Conservation (phyloP, 2,797 vertebrate genomes). For the Dromococcyx pavoninus region DNA sequence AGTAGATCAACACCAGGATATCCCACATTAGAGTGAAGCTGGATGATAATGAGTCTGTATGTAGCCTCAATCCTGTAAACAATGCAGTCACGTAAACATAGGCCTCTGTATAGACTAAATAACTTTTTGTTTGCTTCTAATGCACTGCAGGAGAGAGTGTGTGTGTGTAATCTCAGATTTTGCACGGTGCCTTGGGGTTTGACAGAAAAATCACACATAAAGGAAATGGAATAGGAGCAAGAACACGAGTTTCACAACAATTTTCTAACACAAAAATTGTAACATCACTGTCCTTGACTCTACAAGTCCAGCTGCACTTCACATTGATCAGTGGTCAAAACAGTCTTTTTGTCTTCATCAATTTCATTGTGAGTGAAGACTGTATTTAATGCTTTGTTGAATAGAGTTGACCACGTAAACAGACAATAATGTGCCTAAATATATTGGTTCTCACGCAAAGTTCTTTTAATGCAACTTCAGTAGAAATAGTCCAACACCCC, state of each 20-base stretch:
- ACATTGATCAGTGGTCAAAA: neutral
- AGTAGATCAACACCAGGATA: neutral
- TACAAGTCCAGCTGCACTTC: neutral
- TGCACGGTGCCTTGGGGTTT: neutral
- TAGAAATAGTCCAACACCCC: neutral
- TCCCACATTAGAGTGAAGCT: neutral
- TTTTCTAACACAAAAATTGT: fast-evolving
- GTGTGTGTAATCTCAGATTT: neutral
- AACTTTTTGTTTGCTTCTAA: neutral
- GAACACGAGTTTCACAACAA: neutral
- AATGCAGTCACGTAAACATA: neutral
- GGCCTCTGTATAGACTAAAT: neutral
- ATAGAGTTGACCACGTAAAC: neutral
- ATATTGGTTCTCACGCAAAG: neutral
- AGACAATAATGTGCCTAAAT: neutral
- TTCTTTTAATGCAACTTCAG: neutral
- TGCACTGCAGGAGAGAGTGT: neutral
- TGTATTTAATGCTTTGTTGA: neutral
- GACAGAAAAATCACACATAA: neutral
- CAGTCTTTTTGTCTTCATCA: neutral
- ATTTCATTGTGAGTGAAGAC: neutral
- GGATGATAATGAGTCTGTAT: neutral
- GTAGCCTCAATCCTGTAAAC: neutral
- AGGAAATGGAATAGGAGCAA: neutral
- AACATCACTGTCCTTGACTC: neutral